phyloP scores from a whole-genome alignment of 2,888 invertebrate genomes.

The Acleris laterana region DNA sequence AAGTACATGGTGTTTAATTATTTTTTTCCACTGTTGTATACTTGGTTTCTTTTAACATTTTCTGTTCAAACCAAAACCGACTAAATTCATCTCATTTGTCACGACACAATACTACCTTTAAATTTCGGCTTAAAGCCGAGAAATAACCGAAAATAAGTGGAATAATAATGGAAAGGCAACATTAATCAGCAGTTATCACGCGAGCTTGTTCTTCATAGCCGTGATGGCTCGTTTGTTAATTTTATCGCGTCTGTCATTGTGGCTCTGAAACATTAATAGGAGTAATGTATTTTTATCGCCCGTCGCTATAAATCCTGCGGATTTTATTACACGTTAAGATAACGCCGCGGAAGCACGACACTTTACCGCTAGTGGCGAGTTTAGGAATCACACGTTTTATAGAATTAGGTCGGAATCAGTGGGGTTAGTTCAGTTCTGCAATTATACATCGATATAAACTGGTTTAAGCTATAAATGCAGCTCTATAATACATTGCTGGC shows the following conservation, averaged over 20 bases:
- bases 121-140: slow-evolving; percentile 15
- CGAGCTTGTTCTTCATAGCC: slow-evolving; percentile 47
- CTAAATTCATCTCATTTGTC: slow-evolving; percentile 3
- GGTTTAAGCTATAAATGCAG: too few species aligned
- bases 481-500: too few species aligned
- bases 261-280: slow-evolving; percentile 30
- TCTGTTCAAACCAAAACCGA: background rate
- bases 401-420: too few species aligned
- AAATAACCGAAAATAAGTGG: slow-evolving; percentile 44
- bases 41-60: background rate
- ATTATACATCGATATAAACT: too few species aligned
- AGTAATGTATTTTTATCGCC: slow-evolving; percentile 34
- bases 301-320: slow-evolving; percentile 27
- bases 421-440: too few species aligned
- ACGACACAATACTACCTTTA: slow-evolving; percentile 9
- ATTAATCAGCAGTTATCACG: slow-evolving; percentile 58
- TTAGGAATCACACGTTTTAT: background rate
- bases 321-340: slow-evolving; percentile 37
- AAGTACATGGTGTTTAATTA: background rate
- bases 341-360: slow-evolving; percentile 31
- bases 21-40: background rate
- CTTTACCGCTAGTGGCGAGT: slow-evolving; percentile 4
- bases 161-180: slow-evolving; percentile 57
- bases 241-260: slow-evolving; percentile 46
- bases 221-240: slow-evolving; percentile 43